A percentile compares a stretch with the other conserved stretches of the same genome.
Conservation (phyloP, 2,113 vertebrate species). For the Triplophysa rosa region DNA sequence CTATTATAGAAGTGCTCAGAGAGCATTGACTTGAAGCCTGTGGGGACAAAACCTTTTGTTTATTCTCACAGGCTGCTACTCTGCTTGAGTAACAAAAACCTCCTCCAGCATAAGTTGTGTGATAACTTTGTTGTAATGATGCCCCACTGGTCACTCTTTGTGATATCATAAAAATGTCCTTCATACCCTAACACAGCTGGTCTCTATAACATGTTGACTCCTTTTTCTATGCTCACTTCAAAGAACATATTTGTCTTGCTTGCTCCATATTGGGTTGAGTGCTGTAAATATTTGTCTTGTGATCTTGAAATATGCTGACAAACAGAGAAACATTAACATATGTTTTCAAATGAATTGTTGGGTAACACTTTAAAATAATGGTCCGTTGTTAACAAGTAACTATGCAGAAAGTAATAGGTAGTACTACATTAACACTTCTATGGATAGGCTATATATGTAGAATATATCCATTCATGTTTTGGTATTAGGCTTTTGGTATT, state of each 20-base stretch:
- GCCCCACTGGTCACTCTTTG: background rate
- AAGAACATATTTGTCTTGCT: background rate
- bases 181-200: background rate
- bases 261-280: background rate
- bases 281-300: background rate
- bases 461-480: too few relatives aligned
- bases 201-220: background rate
- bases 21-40: background rate
- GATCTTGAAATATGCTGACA: constrained; percentile 4
- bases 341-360: background rate
- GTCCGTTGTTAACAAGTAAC: too few relatives aligned
- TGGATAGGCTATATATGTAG: too few relatives aligned
- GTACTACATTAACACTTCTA: too few relatives aligned
- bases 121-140: background rate
- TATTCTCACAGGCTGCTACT: background rate
- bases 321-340: background rate
- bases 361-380: too few relatives aligned
- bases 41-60: background rate
- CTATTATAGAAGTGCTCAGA: background rate
- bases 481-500: too few relatives aligned
- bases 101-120: background rate
- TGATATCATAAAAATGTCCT: background rate
- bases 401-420: too few relatives aligned
- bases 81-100: background rate
- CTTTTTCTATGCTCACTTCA: background rate